These are phyloP conservation scores for Caenorhabditis macrosperma DNA, from an alignment of 2,888 invertebrate species.

Conservation along the genomic window DNA sequence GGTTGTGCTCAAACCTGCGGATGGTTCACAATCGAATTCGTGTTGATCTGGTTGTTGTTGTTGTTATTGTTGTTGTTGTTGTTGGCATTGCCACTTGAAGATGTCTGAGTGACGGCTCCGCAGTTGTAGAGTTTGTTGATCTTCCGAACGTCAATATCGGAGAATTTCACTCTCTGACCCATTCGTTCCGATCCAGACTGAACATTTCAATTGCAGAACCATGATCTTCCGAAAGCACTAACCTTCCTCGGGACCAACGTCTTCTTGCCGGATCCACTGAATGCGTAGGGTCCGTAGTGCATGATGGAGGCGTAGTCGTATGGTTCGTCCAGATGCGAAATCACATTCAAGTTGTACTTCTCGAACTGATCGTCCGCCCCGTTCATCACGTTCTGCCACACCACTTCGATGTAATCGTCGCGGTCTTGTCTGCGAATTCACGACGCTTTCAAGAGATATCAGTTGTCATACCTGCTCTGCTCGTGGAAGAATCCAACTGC, in stretches of 20 bases:
- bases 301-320: slow-evolving; percentile 79
- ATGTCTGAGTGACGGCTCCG: slow-evolving; percentile 2
- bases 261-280: slow-evolving; percentile 70
- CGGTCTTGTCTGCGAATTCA: slow-evolving; percentile 81
- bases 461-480: slow-evolving; percentile 81
- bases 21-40: slow-evolving; percentile 51
- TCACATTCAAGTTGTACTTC: slow-evolving; percentile 76
- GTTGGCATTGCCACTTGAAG: not conserved
- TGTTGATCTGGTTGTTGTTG: slow-evolving; percentile 55
- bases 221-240: not conserved
- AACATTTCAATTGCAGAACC: not conserved
- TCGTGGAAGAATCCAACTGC: slow-evolving; percentile 80
- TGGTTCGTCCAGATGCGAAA: slow-evolving; percentile 74
- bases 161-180: slow-evolving; percentile 81
- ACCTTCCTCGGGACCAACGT: slow-evolving; percentile 80
- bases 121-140: slow-evolving; percentile 81
- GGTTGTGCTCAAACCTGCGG: slow-evolving; percentile 52
- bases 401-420: slow-evolving; percentile 81
- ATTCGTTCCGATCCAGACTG: slow-evolving; percentile 79
- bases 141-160: slow-evolving; percentile 81
- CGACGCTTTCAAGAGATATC: slow-evolving; percentile 81
- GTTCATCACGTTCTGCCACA: slow-evolving; percentile 80
- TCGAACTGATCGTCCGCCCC: slow-evolving; percentile 80
- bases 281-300: slow-evolving; percentile 80
- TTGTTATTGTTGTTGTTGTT: slow-evolving; percentile 23